Base-by-base conservation (phyloP, 2,888 invertebrate species). In the Eristalis tenax region DNA sequence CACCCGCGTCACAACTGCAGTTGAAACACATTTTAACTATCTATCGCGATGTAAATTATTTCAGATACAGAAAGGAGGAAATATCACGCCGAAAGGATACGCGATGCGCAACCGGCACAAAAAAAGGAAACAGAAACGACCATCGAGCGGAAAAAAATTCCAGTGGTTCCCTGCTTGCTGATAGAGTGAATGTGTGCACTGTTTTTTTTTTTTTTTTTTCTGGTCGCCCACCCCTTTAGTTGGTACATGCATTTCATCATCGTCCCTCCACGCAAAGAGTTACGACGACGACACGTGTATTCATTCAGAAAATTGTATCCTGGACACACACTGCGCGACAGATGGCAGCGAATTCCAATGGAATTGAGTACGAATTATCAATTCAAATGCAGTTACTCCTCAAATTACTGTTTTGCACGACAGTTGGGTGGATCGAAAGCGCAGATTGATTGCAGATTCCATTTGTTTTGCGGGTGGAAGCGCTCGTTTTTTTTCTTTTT, bases 31-130 rank as follows among this genome's bases (percentile, higher is more conserved):
- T 75, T 75, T 78, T 70, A 86, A 83, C 78, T 75, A 71, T 86
- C 86, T 79, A 75, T 86, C 86, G 66, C 83, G 78, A 86, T 86
- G 78, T 83, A 78, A 83, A 83, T 86, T 86, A 83, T 78, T 83
- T 66, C 61, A 70, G 83, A 82, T 76, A 69, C 64, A 28, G 32
- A 74, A 73, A 43, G 43, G 57, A 70, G 69, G 77, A 81, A 73
- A 81, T 77, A 76, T 73, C 50, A 69, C 35, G 23, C 50, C 64
- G 43, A 70, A 63, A 79, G 71, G 77, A 79, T 80, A 35, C 26
- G 38, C 40, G 61, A 50, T 50, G 70, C 18, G 70, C 26, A 35
- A 8, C 38, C 15, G 26, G 3, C 15, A 6, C 69, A 43, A 70
- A 76, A 71, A 61, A 61, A 5, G 38, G n/a, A 38, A 63, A 43